phyloP scores from a whole-genome alignment of 2,113 vertebrate species.

The cat (Felis catus) region DNA sequence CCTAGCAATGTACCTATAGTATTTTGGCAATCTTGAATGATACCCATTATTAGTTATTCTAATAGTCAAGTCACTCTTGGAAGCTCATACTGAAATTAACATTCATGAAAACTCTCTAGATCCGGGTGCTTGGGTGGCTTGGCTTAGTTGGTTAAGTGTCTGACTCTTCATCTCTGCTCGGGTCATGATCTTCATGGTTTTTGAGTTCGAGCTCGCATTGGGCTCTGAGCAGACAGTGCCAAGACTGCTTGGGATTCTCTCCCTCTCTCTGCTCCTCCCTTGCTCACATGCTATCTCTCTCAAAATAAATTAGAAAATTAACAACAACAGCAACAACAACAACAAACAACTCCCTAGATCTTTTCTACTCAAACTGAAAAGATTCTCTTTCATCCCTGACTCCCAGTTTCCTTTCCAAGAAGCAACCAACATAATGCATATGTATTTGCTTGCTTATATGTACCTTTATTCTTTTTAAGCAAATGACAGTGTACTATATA shows the following conservation, averaged over 20 bases:
- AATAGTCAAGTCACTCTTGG: conserved; percentile 22
- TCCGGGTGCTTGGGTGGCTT: neutral
- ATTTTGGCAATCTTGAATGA: neutral
- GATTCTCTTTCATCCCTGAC: neutral
- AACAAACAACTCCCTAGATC: neutral
- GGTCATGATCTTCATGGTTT: too few species aligned
- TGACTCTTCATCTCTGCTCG: too few species aligned
- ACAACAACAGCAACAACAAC: too few species aligned
- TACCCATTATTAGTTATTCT: neutral
- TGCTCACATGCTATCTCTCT: too few species aligned
- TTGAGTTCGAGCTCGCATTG: too few species aligned
- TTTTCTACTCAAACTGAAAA: conserved; percentile 25
- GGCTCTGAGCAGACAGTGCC: too few species aligned
- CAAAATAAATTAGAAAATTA: too few species aligned
- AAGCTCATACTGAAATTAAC: neutral
- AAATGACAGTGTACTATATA: neutral
- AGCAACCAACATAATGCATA: neutral
- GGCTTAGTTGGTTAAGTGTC: too few species aligned
- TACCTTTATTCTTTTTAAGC: conserved; percentile 11
- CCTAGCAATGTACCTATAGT: neutral
- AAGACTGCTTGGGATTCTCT: too few species aligned
- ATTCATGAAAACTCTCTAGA: neutral
- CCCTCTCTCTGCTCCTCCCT: too few species aligned
- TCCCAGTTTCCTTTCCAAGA: neutral
- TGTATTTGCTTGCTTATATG: neutral